Conservation (phyloP, 1,140 invertebrate genomes). For the Tetraneura akinire region DNA sequence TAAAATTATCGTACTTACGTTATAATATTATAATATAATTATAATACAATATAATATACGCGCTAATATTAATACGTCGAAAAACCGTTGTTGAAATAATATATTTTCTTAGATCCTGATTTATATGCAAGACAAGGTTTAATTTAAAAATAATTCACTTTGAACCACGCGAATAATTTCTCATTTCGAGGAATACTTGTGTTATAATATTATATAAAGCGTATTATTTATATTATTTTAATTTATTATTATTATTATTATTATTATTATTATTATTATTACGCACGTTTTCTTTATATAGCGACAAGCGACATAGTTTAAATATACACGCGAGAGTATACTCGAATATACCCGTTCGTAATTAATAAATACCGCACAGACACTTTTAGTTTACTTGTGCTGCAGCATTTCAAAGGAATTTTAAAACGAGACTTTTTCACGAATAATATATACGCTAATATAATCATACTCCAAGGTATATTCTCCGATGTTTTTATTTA, state of each 20-base stretch:
- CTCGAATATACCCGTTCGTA: too few relatives aligned
- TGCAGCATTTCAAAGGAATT: conserved; percentile 24
- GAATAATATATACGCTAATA: conserved; percentile 33
- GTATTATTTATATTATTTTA: too few relatives aligned
- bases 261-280: too few relatives aligned
- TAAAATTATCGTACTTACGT: too few relatives aligned
- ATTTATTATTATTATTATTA: too few relatives aligned
- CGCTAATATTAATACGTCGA: too few relatives aligned
- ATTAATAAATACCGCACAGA: conserved; percentile 19
- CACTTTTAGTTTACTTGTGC: conserved; percentile 5
- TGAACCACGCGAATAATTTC: not conserved
- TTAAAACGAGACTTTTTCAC: not conserved
- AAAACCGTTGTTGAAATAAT: too few relatives aligned
- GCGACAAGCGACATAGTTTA: not conserved
- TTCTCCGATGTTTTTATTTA: not conserved
- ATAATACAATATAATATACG: too few relatives aligned
- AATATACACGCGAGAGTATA: too few relatives aligned
- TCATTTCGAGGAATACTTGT: not conserved
- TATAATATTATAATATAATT: too few relatives aligned
- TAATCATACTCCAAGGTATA: conserved; percentile 4
- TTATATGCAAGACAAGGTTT: not conserved
- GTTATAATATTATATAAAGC: too few relatives aligned
- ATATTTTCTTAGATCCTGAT: too few relatives aligned
- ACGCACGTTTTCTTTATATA: not conserved
- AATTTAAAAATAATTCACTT: not conserved